A percentile compares a stretch with the other conserved stretches of the same genome.
Conservation (phyloP, 1,140 invertebrate genomes). For the Nasonia giraulti region DNA sequence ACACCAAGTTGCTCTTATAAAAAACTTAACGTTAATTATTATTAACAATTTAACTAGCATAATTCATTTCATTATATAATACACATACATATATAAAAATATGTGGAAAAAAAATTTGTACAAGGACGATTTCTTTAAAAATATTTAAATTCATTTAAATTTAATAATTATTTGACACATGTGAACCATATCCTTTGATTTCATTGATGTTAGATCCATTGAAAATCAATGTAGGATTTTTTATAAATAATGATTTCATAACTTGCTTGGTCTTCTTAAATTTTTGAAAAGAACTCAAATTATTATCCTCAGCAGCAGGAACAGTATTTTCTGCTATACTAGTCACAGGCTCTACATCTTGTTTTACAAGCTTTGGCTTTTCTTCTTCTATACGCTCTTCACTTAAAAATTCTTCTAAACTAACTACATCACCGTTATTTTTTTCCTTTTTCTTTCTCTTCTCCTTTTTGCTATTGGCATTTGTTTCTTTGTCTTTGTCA, state of each 20-base stretch:
- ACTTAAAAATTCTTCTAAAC: conserved; percentile 42
- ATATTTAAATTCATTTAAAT: neutral
- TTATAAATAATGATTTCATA: conserved; percentile 62
- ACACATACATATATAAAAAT: no score
- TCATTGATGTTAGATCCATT: conserved; percentile 67
- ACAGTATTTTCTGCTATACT: neutral
- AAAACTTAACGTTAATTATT: neutral
- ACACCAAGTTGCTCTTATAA: neutral
- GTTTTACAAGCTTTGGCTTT: conserved; percentile 8
- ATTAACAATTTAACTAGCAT: conserved; percentile 13
- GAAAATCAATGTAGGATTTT: conserved; percentile 61
- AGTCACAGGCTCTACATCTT: neutral
- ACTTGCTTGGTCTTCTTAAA: conserved; percentile 59
- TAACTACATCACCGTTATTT: conserved; percentile 14
- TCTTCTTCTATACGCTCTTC: conserved; percentile 19
- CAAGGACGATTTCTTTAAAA: neutral
- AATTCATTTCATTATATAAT: neutral
- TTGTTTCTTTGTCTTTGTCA: conserved; percentile 20
- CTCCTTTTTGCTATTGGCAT: conserved; percentile 30
- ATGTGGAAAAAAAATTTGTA: no score
- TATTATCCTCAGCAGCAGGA: neutral
- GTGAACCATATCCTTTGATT: conserved; percentile 65
- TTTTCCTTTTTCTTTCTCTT: conserved; percentile 27
- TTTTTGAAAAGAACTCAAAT: conserved; percentile 35
- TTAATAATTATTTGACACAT: conserved; percentile 34